Conservation (phyloP, 2,888 invertebrate species). For the Acleris sparsana region DNA sequence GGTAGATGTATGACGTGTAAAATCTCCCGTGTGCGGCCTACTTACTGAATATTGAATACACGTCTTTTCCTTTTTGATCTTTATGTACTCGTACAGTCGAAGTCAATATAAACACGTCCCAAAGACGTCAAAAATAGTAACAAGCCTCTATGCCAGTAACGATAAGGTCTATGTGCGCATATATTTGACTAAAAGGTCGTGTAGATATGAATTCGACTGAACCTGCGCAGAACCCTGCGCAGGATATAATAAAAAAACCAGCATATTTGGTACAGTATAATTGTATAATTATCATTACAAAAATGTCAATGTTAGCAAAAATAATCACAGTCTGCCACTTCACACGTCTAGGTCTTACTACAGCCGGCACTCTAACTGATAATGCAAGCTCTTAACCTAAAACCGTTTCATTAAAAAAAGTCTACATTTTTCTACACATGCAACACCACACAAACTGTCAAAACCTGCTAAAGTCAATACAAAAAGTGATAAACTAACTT, state of each 20-base stretch:
- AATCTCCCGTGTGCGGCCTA: no score
- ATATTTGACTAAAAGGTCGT: no score
- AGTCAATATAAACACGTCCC: no score
- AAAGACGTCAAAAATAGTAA: no score
- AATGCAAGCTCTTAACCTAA: conserved; percentile 32
- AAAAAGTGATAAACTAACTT: conserved; percentile 45
- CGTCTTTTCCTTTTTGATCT: no score
- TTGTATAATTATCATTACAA: conserved; percentile 82
- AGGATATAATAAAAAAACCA: conserved; percentile 45
- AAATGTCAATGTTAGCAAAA: conserved; percentile 83
- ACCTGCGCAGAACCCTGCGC: no score
- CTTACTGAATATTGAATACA: no score
- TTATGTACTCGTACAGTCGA: no score
- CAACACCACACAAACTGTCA: conserved; percentile 44
- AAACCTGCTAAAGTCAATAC: conserved; percentile 39
- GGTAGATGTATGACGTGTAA: no score
- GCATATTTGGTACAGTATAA: conserved; percentile 78
- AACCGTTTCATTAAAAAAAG: conserved; percentile 38
- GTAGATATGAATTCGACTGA: no score
- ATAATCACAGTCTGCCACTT: conserved; percentile 83
- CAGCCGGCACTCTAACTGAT: conserved; percentile 23
- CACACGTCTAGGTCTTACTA: conserved; percentile 43
- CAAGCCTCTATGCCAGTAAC: no score
- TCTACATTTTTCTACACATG: conserved; percentile 42
- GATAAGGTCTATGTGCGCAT: no score